Evolutionary conservation across 2,888 invertebrate species (phyloP).

Genomic region (Trichogramma evanescens): DNA sequence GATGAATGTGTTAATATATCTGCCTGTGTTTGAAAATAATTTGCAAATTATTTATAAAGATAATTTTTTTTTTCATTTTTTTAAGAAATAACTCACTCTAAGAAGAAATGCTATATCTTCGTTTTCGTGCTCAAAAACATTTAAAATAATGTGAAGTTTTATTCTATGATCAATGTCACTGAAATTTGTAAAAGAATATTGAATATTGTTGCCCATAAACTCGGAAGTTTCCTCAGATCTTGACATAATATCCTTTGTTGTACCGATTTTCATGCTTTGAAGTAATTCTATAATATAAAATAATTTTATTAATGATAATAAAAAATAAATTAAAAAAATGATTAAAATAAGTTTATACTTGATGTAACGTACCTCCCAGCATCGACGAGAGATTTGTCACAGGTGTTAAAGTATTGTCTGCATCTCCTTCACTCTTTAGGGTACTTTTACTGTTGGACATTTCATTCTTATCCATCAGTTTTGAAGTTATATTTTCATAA

Average conservation of each 20-base stretch:
- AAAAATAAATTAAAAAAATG: not conserved
- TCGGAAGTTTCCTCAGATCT: conserved; percentile 32
- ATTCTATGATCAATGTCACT: conserved; percentile 54
- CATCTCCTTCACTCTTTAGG: conserved; percentile 27
- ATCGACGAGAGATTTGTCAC: conserved; percentile 42
- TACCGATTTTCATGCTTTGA: conserved; percentile 46
- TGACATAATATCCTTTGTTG: conserved; percentile 45
- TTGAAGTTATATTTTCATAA: conserved; percentile 48
- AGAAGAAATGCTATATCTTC: conserved; percentile 53
- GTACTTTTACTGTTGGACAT: conserved; percentile 23
- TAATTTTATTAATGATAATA: not conserved
- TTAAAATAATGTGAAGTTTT: conserved; percentile 53
- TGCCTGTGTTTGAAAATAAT: conserved; percentile 28
- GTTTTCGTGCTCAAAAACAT: conserved; percentile 51
- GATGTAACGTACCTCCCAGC: conserved; percentile 46
- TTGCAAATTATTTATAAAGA: not conserved
- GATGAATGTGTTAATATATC: conserved; percentile 46
- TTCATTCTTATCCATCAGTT: conserved; percentile 28
- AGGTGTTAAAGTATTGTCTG: conserved; percentile 22
- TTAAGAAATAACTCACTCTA: conserved; percentile 39
- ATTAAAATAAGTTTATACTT: not conserved
- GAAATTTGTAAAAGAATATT: conserved; percentile 53
- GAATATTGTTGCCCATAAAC: conserved; percentile 40
- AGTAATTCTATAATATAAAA: conserved; percentile 45
- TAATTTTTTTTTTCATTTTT: not conserved